A percentile compares a stretch with the other conserved stretches of the same genome.
Conservation (phyloP, 2,797 vertebrate species). For the Eulemur albifrons region DNA sequence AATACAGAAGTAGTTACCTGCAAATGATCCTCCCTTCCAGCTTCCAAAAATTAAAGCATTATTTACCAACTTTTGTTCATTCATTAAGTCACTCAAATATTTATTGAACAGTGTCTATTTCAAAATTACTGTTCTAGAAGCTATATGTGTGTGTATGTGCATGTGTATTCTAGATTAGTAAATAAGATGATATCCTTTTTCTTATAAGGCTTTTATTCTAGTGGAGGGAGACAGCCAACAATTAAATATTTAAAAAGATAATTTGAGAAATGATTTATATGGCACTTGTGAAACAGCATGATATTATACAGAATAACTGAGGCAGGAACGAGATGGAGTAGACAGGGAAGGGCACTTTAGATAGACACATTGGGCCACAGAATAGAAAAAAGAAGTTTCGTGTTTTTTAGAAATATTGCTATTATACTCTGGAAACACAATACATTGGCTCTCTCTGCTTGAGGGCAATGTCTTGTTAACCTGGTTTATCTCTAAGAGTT, state of each 20-base stretch:
- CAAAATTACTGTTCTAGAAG: slow-evolving; percentile 14
- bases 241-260: neutral
- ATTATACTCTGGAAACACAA: neutral
- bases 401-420: neutral
- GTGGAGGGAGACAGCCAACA: neutral
- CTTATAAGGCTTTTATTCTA: neutral
- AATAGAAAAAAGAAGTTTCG: neutral
- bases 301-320: neutral
- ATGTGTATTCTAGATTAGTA: neutral
- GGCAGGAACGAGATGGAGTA: neutral
- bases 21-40: neutral
- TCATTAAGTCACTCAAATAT: slow-evolving; percentile 38
- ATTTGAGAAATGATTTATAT: neutral
- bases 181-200: neutral
- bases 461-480: neutral
- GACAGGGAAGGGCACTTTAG: neutral
- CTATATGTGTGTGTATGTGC: neutral
- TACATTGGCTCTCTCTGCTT: neutral
- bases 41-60: neutral
- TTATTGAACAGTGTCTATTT: neutral
- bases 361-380: neutral
- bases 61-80: neutral
- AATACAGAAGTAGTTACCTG: neutral
- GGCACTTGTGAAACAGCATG: neutral
- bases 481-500: neutral